Evolutionary conservation across 2,113 vertebrate genomes (phyloP), one percentile per base, ranked within the genome.

Genomic region (Corapipo altera): DNA sequence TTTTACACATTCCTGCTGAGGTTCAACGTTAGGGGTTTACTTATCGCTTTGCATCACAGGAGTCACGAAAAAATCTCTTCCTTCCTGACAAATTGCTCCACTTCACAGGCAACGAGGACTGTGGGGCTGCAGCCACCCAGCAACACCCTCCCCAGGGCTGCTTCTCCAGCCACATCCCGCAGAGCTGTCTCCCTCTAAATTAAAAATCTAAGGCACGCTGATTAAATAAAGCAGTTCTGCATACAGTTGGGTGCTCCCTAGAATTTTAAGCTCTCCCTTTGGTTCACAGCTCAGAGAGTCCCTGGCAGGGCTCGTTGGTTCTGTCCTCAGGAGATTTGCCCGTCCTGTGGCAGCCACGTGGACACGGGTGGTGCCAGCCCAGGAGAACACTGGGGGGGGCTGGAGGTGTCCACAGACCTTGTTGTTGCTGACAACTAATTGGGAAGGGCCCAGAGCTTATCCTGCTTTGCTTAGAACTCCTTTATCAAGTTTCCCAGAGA

Each of bases 161-260:
- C 39, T 39, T 78, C 85, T 48, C 55, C 20, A 39, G 12, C 46
- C 82, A 19, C 74, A 52, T 28, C 67, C 75, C 64, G 27, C 74
- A 61, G 49, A 52, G 73, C 44, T 39, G 48, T 23, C 77, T 72
- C 76, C 26, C 89, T 71, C 69, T n/a, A 44, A 78, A 59, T 39
- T 51, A 61, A 89, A 91, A 32, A 64, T 77, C 67, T 22, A 77
- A 93, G 64, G 16, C 61, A 59, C 0, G 0, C 8, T 55, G 88
- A 84, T 92, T 74, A 92, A 84, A 93, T 54, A 69, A 76, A 93
- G 54, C 9, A 16, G 43, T 49, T 93, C 57, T 67, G 28, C 59
- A 16, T 66, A 58, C 57, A 93, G 71, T 65, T 93, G 70, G 44
- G 41, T 75, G 22, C 64, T 26, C 15, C 5, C 37, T 81, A 65